phyloP scores from a whole-genome alignment of 2,888 invertebrate genomes.

The Tachystola acroxantha region DNA sequence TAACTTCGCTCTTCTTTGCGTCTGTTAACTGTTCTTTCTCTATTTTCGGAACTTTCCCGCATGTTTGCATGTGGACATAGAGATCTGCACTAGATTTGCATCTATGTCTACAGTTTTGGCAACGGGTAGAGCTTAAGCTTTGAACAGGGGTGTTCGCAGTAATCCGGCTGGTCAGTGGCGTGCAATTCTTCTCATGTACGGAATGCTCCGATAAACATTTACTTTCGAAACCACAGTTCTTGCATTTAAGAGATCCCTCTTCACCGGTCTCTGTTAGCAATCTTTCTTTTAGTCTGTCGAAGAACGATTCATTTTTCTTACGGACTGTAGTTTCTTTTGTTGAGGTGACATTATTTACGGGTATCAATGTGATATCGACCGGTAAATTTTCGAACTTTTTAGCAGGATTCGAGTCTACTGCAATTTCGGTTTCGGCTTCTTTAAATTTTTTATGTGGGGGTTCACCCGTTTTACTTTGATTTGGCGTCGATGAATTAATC shows the following conservation, averaged over 20 bases:
- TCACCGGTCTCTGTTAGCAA: conserved; percentile 81
- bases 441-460: conserved; percentile 65
- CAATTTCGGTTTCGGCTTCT: conserved; percentile 32
- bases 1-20: conserved; percentile 46
- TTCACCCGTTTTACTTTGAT: conserved; percentile 59
- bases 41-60: conserved; percentile 68
- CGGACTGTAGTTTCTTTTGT: conserved; percentile 47
- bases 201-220: conserved; percentile 90
- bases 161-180: conserved; percentile 60
- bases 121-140: conserved; percentile 84
- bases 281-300: conserved; percentile 89
- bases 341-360: conserved; percentile 31
- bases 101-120: conserved; percentile 91
- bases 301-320: conserved; percentile 87
- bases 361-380: conserved; percentile 46
- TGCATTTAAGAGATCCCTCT: conserved; percentile 82
- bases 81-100: conserved; percentile 92
- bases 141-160: conserved; percentile 56
- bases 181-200: conserved; percentile 85
- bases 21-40: conserved; percentile 46
- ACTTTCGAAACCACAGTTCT: conserved; percentile 85
- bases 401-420: conserved; percentile 17
- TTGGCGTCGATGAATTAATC: conserved; percentile 72
- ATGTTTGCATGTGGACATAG: conserved; percentile 85
- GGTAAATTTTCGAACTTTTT: conserved; percentile 38